phyloP scores from a whole-genome alignment of 2,888 invertebrate genomes.

The Eupelmus urozonus region DNA sequence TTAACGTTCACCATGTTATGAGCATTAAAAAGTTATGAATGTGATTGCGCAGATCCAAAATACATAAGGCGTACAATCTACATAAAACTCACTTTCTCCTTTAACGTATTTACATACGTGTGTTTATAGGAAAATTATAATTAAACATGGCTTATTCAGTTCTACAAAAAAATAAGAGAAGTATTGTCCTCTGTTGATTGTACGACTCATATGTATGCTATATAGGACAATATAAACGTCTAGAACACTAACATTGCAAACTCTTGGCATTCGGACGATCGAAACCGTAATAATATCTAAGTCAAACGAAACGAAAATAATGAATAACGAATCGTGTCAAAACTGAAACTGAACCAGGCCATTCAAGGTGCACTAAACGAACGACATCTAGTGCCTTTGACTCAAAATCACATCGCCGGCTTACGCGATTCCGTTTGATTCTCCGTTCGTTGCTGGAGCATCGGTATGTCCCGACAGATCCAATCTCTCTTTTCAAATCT shows the following conservation, averaged over 20 bases:
- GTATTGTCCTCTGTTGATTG: slow-evolving; percentile 9
- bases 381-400: slow-evolving; percentile 42
- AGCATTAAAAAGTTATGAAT: slow-evolving; percentile 12
- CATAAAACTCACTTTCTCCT: slow-evolving; percentile 22
- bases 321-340: slow-evolving; percentile 19
- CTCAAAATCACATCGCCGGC: slow-evolving; percentile 46
- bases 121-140: background rate
- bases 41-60: slow-evolving; percentile 15
- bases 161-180: slow-evolving; percentile 11
- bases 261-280: slow-evolving; percentile 55
- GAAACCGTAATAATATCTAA: slow-evolving; percentile 50
- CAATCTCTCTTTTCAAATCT: slow-evolving; percentile 67
- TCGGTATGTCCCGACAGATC: slow-evolving; percentile 66
- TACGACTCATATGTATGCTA: slow-evolving; percentile 1
- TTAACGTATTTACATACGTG: no score
- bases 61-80: slow-evolving; percentile 33
- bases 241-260: slow-evolving; percentile 6
- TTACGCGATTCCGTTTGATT: slow-evolving; percentile 55
- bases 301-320: slow-evolving; percentile 28
- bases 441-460: slow-evolving; percentile 1
- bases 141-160: background rate
- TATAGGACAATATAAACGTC: slow-evolving; percentile 6
- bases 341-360: slow-evolving; percentile 70
- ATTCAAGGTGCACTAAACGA: slow-evolving; percentile 47
- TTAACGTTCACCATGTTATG: slow-evolving; percentile 31